phyloP scores from a whole-genome alignment of 2,113 vertebrate genomes.

The Petromus typicus region DNA sequence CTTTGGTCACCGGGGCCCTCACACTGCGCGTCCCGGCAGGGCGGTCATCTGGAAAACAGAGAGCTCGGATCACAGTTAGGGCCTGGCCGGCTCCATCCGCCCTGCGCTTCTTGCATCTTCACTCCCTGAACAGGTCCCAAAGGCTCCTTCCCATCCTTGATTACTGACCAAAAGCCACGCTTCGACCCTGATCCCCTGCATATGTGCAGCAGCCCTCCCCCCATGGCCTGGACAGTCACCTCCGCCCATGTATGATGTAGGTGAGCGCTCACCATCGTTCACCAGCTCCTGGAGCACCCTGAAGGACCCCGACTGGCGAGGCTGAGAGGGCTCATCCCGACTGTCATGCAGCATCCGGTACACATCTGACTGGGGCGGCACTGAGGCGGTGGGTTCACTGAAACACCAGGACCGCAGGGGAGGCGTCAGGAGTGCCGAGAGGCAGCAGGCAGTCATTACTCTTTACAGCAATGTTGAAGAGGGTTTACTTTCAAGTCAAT shows the following conservation, averaged over 20 bases:
- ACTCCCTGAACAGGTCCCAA: background rate
- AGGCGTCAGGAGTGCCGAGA: background rate
- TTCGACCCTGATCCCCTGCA: background rate
- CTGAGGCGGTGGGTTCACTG: conserved; percentile 89
- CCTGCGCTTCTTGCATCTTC: background rate
- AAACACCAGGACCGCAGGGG: background rate
- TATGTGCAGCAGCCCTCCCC: background rate
- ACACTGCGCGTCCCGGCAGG: conserved; percentile 93
- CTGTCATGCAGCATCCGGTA: conserved; percentile 95
- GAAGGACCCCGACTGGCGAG: conserved; percentile 98
- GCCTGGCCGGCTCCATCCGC: background rate
- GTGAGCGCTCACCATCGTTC: conserved; percentile 90
- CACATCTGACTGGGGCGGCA: conserved; percentile 95
- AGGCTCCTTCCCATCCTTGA: background rate
- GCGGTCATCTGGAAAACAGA: conserved; percentile 90
- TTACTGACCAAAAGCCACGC: background rate
- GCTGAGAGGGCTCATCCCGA: conserved; percentile 89
- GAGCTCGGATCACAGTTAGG: conserved; percentile 37
- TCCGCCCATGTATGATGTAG: background rate
- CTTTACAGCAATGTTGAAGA: background rate
- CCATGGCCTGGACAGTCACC: background rate
- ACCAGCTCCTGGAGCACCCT: conserved; percentile 96
- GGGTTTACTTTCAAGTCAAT: background rate
- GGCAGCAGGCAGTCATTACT: background rate
- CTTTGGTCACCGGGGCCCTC: conserved; percentile 92